These are phyloP conservation scores for Caradrina clavipalpis DNA, from an alignment of 2,888 invertebrate genomes.

Conservation along the genomic window DNA sequence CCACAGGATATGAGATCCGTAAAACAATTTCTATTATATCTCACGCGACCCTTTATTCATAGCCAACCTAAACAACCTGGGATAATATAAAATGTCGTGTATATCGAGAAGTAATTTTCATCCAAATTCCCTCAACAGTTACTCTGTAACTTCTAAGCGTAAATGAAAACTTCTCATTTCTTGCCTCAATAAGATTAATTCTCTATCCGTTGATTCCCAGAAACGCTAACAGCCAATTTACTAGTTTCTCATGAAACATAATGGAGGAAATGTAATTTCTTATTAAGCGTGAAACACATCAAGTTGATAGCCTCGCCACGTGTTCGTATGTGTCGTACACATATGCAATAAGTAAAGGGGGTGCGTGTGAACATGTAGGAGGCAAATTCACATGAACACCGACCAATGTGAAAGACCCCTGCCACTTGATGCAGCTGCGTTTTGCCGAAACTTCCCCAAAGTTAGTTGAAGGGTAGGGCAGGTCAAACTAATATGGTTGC, in stretches of 20 bases:
- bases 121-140: slow-evolving; percentile 7
- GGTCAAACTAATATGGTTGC: slow-evolving; percentile 70
- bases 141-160: slow-evolving; percentile 13
- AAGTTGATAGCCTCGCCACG: slow-evolving; percentile 49
- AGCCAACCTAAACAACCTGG: too few species aligned
- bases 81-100: neutral
- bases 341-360: slow-evolving; percentile 62
- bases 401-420: slow-evolving; percentile 69
- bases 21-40: too few species aligned
- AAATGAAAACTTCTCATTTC: slow-evolving; percentile 14
- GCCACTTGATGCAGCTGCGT: slow-evolving; percentile 66
- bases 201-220: neutral
- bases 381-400: slow-evolving; percentile 79
- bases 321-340: slow-evolving; percentile 51
- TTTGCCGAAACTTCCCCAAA: slow-evolving; percentile 57
- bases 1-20: too few species aligned
- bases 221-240: slow-evolving; percentile 9
- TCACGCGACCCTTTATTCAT: too few species aligned
- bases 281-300: slow-evolving; percentile 51
- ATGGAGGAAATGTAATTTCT: slow-evolving; percentile 51
- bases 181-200: slow-evolving; percentile 26
- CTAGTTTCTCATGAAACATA: slow-evolving; percentile 41
- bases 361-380: slow-evolving; percentile 80
- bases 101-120: neutral
- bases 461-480: slow-evolving; percentile 60